Percentiles rank a stretch among this genome's conserved stretches.
These are phyloP conservation scores for Euthynnus affinis DNA, from an alignment of 2,797 vertebrate species.

Conservation along the genomic window DNA sequence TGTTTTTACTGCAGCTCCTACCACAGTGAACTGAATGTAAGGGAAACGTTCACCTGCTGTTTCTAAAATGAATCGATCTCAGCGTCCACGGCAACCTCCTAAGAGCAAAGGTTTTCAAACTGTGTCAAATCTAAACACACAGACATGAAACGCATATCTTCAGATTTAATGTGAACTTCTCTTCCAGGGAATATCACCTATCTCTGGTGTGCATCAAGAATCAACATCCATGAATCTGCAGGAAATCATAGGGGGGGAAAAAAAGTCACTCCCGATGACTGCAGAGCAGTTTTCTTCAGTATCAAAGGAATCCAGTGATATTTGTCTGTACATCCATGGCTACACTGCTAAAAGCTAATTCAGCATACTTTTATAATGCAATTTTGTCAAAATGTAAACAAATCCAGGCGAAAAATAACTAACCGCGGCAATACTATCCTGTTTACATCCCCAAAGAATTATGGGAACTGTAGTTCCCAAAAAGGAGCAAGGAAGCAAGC, in stretches of 20 bases:
- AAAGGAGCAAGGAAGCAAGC: no score
- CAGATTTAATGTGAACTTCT: neutral
- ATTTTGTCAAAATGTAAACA: conserved; percentile 6
- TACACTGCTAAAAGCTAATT: neutral
- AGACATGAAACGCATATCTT: neutral
- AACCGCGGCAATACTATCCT: neutral
- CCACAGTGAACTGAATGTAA: neutral
- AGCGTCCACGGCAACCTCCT: no score
- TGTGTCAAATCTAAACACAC: neutral
- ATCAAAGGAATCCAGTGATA: no score
- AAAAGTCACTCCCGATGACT: no score
- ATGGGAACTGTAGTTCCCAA: no score
- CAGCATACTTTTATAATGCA: neutral
- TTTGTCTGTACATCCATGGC: no score
- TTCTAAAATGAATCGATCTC: no score
- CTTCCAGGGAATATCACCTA: neutral
- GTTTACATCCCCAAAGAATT: no score
- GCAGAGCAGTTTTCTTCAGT: no score
- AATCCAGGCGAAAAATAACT: neutral
- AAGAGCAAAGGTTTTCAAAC: neutral
- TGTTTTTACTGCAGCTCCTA: neutral
- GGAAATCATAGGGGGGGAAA: neutral
- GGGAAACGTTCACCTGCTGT: neutral
- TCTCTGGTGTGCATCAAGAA: neutral
- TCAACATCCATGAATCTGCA: neutral